Conservation (phyloP, 2,888 invertebrate genomes). For the Dicyrtoma fusca region DNA sequence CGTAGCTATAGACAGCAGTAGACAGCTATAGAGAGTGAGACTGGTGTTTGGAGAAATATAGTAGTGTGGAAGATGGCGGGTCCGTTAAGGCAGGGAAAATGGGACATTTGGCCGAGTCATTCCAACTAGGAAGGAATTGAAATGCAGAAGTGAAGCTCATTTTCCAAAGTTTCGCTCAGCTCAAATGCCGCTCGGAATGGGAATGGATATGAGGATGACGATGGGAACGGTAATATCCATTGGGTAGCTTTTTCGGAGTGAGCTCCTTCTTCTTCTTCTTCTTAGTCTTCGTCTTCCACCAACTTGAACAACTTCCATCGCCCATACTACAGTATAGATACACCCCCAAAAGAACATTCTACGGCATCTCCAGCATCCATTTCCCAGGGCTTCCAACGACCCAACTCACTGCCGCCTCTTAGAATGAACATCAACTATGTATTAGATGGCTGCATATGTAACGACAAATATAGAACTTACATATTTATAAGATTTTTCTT, state of each 20-base stretch:
- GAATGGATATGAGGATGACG: conserved; percentile 46
- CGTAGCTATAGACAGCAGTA: too few relatives aligned
- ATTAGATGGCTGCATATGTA: conserved; percentile 39
- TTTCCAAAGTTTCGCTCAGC: conserved; percentile 55
- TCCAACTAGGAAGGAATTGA: conserved; percentile 41
- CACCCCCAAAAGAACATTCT: not conserved
- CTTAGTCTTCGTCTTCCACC: not conserved
- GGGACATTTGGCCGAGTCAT: conserved; percentile 37
- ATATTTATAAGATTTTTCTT: conserved; percentile 26
- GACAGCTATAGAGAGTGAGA: conserved; percentile 22
- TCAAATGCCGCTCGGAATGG: conserved; percentile 52
- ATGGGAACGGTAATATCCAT: conserved; percentile 49
- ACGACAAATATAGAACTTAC: conserved; percentile 24
- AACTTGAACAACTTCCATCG: not conserved
- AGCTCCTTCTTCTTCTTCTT: not conserved
- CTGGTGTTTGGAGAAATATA: not conserved
- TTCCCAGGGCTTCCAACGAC: conserved; percentile 33
- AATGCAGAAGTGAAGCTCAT: conserved; percentile 54
- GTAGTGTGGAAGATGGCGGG: conserved; percentile 35
- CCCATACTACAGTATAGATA: conserved; percentile 2
- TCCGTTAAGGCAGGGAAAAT: conserved; percentile 33
- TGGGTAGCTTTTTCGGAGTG: conserved; percentile 13
- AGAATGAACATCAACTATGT: conserved; percentile 40
- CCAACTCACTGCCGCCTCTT: conserved; percentile 33
- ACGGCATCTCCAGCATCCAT: conserved; percentile 30